Base-by-base conservation (phyloP, 1,140 invertebrate species). In the Halyomorpha halys region DNA sequence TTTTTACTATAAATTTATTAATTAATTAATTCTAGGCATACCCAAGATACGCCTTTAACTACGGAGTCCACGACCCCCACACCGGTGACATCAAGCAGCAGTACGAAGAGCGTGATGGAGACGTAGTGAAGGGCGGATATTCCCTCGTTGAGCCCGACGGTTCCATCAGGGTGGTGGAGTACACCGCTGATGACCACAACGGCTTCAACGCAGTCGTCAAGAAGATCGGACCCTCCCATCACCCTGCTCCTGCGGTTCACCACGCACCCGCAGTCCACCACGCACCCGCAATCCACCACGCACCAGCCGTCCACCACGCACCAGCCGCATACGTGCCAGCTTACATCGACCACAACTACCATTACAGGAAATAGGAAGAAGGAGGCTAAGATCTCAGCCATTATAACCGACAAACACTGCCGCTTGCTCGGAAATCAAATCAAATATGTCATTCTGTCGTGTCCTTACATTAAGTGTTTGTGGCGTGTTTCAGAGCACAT, bases 141-240 rank as follows among this genome's bases (percentile, higher is more conserved):
- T 67, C 65, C 21, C 54, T 69, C 2, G 63, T 70, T 18, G 70
- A 71, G 6, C 69, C 72, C 1, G 71, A 72, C 59, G 72, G 72
- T 44, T 67, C 67, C 13, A 64, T 69, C 1, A 62, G 71, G 49
- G 66, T 67, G 44, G 74, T 73, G 0, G 69, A 69, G 16, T 73
- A 73, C 61, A 68, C 67, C 3, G 73, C 73, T 16, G 72, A 73
- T 44, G 61, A 74, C 53, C 70, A 67, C 25, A 69, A 49, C 3
- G 65, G 64, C 3, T 72, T 71, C 65, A 72, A 74, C 19, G 75
- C 76, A 0, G 76, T 77, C 19, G 54, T 59, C 19, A 59, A 59
- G 54, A 59, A 59, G 54, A 59, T 59, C 54, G 54, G 54, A 25
- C 47, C 47, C 5, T 59, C 54, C n/a, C 18, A 16, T 23, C 54